phyloP scores from a whole-genome alignment of 1,140 invertebrate species.

The Pentalonia nigronervosa region DNA sequence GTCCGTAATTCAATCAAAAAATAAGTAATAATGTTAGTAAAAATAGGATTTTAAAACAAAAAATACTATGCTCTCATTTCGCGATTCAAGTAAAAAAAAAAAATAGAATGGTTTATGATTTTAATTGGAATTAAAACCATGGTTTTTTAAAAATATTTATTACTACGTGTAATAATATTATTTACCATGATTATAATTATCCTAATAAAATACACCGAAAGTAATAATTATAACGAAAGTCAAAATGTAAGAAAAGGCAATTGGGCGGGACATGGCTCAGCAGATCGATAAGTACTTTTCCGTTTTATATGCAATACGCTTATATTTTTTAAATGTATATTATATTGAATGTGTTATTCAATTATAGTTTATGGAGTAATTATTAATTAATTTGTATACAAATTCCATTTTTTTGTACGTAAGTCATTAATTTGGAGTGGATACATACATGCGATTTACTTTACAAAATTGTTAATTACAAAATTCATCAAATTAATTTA shows the following conservation, averaged over 20 bases:
- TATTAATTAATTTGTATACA: slow-evolving; percentile 14
- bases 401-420: background rate
- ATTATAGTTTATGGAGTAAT: background rate
- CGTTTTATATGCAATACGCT: background rate
- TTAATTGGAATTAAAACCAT: background rate
- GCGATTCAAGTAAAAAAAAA: background rate
- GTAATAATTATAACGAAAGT: background rate
- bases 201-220: background rate
- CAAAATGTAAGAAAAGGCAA: background rate
- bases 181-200: background rate
- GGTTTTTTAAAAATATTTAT: background rate
- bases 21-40: background rate
- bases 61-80: background rate
- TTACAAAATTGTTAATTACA: background rate
- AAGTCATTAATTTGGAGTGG: background rate
- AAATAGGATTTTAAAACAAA: background rate
- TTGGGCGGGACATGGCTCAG: background rate
- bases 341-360: background rate
- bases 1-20: background rate
- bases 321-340: background rate
- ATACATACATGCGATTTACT: background rate
- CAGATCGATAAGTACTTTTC: background rate
- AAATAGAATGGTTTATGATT: background rate
- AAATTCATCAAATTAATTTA: background rate
- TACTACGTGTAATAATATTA: background rate